A percentile compares a stretch with the other conserved stretches of the same genome.
These are phyloP conservation scores for Patagioenas fasciata DNA, from an alignment of 2,113 vertebrate species.

Conservation along the genomic window DNA sequence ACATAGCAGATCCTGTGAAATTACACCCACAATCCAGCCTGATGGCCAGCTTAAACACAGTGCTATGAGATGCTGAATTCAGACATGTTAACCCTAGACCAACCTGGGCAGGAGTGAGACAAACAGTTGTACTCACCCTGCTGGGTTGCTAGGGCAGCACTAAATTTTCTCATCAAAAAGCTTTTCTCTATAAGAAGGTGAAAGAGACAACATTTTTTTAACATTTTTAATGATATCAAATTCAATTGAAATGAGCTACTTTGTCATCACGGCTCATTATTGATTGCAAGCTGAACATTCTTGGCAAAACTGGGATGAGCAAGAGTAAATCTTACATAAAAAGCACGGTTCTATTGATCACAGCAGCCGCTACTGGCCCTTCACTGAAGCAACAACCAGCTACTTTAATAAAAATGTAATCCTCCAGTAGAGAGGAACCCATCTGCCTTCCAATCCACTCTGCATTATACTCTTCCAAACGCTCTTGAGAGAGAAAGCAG, in stretches of 20 bases:
- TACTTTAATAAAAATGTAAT: conserved; percentile 66
- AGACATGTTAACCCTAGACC: background rate
- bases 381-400: conserved; percentile 15
- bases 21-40: background rate
- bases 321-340: conserved; percentile 66
- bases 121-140: background rate
- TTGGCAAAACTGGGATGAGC: conserved; percentile 34
- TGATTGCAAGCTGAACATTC: conserved; percentile 53
- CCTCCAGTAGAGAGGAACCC: conserved; percentile 38
- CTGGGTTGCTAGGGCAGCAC: background rate
- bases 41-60: background rate
- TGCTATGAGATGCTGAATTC: background rate
- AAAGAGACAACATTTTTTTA: background rate
- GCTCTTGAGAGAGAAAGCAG: background rate
- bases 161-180: conserved; percentile 13
- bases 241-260: conserved; percentile 53
- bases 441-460: conserved; percentile 21
- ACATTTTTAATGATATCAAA: conserved; percentile 58
- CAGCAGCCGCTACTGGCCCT: conserved; percentile 31
- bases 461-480: background rate
- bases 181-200: background rate
- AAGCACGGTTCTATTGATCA: conserved; percentile 56
- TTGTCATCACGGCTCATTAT: conserved; percentile 55
- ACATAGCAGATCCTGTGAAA: background rate
- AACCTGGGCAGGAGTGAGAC: background rate